phyloP scores from a whole-genome alignment of 1,140 invertebrate genomes.

The Eupristina koningsbergeri region DNA sequence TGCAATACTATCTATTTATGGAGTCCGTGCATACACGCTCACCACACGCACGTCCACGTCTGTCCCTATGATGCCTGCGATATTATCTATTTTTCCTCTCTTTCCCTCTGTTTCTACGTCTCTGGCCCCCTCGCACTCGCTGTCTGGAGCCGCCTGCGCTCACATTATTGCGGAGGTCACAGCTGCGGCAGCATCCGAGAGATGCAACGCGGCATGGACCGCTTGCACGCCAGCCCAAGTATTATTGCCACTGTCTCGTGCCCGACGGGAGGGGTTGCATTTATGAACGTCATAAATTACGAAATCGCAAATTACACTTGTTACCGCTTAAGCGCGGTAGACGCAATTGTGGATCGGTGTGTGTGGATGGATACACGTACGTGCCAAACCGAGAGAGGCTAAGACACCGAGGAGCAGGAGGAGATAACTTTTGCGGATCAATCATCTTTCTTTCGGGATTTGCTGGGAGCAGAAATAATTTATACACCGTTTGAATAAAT shows the following conservation, averaged over 20 bases:
- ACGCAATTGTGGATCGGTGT: not conserved
- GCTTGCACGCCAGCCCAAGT: slow-evolving; percentile 22
- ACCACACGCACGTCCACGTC: not conserved
- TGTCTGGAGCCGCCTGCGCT: not conserved
- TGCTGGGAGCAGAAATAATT: not conserved
- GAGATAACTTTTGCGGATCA: not conserved
- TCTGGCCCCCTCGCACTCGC: not conserved
- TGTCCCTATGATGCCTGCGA: not conserved
- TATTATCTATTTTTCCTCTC: slow-evolving; percentile 28
- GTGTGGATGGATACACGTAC: not conserved
- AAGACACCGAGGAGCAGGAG: not conserved
- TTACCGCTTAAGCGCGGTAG: slow-evolving; percentile 34
- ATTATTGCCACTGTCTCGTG: slow-evolving; percentile 48
- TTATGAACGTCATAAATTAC: slow-evolving; percentile 53
- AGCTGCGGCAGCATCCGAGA: slow-evolving; percentile 28
- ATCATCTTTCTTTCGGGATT: not conserved
- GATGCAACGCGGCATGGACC: slow-evolving; percentile 31
- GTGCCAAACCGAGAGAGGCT: not conserved
- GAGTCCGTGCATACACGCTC: not conserved
- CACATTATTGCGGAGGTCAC: slow-evolving; percentile 44
- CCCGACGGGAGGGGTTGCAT: slow-evolving; percentile 20
- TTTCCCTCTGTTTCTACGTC: not conserved
- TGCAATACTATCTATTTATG: not conserved
- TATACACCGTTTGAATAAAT: not conserved
- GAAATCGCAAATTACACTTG: slow-evolving; percentile 52